Base-by-base conservation (phyloP, 2,888 invertebrate species). In the Eurytoma adleriae region DNA sequence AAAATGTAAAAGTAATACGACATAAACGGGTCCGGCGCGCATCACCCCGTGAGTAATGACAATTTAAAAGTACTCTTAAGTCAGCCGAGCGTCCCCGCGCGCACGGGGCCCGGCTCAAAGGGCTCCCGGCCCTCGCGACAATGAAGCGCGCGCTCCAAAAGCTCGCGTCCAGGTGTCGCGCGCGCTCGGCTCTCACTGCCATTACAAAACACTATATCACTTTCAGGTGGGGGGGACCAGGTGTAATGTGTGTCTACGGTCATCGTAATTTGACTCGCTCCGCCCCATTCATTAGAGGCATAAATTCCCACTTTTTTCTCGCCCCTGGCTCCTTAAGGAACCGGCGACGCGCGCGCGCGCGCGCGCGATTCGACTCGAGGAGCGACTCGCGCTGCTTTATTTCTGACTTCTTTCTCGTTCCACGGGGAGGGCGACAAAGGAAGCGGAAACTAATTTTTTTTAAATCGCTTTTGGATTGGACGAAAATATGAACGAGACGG, bases 161-260 rank as follows among this genome's bases (percentile, higher is more conserved):
- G 64, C 62, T 59, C 40, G 52, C n/a, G 84, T 84, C 89, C 89
- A 89, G 89, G 89, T 89, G 89, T 89, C 86, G 86, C 52, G 40
- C 27, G n/a, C 56, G 30, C 48, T 40, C 40, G 7, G 10, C 52
- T 84, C 87, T 86, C 86, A 82, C 85, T 86, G 87, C 90, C 89
- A 90, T 90, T 90, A 90, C 89, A 87, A 85, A 88, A 87, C 89
- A 86, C 87, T 90, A 90, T 89, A 90, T 90, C 90, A 90, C 86
- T 89, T 88, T 86, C 86, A 85, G 84, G 69, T 69, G 74, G 57
- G 68, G 73, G 67, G 61, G 74, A 83, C 85, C 86, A 84, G 85
- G 84, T 85, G 85, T 85, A 86, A 85, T 86, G 84, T 85, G 86
- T 87, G 86, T 85, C 85, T 84, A 85, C 84, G 83, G 83, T 82